A percentile compares a stretch with the other conserved stretches of the same genome.
phyloP scores from a whole-genome alignment of 2,113 vertebrate species.

The Pseudonaja textilis region DNA sequence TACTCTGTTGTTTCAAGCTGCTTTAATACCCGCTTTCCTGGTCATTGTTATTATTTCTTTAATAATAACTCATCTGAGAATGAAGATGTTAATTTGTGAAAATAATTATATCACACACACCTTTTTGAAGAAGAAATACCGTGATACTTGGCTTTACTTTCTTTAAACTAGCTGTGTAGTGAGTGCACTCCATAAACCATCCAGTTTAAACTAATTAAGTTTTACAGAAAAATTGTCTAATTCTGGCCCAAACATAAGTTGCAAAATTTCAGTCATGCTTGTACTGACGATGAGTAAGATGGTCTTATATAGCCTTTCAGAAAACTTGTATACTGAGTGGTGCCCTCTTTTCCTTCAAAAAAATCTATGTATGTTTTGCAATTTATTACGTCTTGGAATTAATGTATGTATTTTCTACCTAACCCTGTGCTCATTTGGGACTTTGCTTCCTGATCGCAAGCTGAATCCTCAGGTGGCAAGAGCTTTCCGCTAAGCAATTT shows the following conservation, averaged over 20 bases:
- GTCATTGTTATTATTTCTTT: conserved; percentile 7
- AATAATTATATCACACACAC: conserved; percentile 1
- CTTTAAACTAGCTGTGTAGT: background rate
- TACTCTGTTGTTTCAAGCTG: background rate
- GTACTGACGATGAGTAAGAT: background rate
- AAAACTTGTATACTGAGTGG: background rate
- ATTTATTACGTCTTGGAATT: background rate
- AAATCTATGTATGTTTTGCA: background rate
- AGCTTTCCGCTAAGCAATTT: background rate
- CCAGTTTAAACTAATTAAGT: background rate
- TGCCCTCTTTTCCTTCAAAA: background rate
- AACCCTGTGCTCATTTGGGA: background rate
- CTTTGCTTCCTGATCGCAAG: background rate
- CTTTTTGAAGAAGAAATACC: background rate
- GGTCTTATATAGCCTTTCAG: background rate
- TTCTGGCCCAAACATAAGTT: background rate
- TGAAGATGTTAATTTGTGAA: background rate
- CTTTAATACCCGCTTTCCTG: background rate
- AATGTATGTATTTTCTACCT: background rate
- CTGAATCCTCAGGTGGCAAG: background rate
- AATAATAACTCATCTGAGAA: conserved; percentile 21
- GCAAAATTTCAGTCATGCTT: background rate
- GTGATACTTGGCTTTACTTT: conserved; percentile 16
- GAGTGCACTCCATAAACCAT: background rate
- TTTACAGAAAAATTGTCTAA: background rate